A percentile compares a stretch with the other conserved stretches of the same genome.
These are phyloP conservation scores for Porites divaricata DNA, from an alignment of 92 coral and sea anemone genomes.

Conservation along the genomic window DNA sequence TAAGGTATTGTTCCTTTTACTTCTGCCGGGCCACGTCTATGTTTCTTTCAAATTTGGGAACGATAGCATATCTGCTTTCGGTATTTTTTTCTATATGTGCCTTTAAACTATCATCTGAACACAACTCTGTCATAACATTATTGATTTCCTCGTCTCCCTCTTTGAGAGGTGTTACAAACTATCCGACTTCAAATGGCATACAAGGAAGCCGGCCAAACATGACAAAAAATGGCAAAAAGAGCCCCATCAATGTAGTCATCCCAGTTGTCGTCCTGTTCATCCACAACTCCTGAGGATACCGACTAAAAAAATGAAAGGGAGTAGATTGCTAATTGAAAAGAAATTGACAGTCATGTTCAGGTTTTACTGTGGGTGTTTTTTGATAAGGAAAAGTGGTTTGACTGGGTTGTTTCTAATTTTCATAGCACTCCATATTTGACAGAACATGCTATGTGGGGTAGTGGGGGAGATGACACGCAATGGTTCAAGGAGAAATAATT, in stretches of 20 bases:
- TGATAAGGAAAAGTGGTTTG: not conserved
- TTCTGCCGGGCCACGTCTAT: slow-evolving; percentile 65
- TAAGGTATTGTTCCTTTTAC: slow-evolving; percentile 54
- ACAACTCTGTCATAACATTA: slow-evolving; percentile 8
- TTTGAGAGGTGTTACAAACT: slow-evolving; percentile 15
- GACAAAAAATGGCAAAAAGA: slow-evolving; percentile 60
- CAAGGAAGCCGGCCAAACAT: slow-evolving; percentile 61
- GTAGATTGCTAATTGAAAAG: not conserved
- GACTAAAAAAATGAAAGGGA: not conserved
- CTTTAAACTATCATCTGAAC: slow-evolving; percentile 11
- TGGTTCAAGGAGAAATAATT: no score
- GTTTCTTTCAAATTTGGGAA: slow-evolving; percentile 41
- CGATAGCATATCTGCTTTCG: slow-evolving; percentile 37
- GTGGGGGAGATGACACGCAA: no score
- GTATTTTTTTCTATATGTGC: slow-evolving; percentile 31
- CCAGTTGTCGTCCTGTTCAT: slow-evolving; percentile 51
- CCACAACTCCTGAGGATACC: slow-evolving; percentile 65
- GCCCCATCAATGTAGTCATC: slow-evolving; percentile 74
- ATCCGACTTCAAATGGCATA: slow-evolving; percentile 61
- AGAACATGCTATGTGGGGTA: no score
- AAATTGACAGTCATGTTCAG: no score
- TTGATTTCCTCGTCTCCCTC: slow-evolving; percentile 5
- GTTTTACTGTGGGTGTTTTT: not conserved
- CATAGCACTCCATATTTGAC: no score
- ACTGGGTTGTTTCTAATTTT: not conserved